These are phyloP conservation scores for Falco punctatus DNA, from an alignment of 2,113 vertebrate species.

Conservation along the genomic window DNA sequence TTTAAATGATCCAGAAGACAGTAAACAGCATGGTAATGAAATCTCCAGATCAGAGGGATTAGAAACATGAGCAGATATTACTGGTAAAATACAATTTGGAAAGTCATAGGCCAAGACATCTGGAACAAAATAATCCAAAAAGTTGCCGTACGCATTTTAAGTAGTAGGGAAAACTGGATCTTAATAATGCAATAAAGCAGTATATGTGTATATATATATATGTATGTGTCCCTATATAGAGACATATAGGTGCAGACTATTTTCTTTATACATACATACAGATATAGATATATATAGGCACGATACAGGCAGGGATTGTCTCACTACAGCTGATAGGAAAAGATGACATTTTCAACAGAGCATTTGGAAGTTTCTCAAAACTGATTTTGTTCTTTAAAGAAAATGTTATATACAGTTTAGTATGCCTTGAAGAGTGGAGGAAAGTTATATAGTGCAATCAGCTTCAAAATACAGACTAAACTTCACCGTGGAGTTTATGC, in stretches of 20 bases:
- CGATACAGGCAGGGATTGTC: not conserved
- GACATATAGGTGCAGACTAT: not conserved
- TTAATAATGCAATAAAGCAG: not conserved
- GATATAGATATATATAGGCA: fast-evolving
- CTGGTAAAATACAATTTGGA: not conserved
- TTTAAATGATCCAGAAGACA: not conserved
- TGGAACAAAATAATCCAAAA: not conserved
- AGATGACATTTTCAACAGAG: not conserved
- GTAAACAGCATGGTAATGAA: not conserved
- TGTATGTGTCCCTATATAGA: not conserved
- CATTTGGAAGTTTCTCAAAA: not conserved
- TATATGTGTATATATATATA: not conserved
- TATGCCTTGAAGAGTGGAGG: not conserved
- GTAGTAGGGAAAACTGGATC: not conserved
- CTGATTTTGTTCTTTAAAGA: not conserved
- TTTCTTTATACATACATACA: not conserved
- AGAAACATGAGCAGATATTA: not conserved
- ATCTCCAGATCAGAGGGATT: not conserved
- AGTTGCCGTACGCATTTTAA: not conserved
- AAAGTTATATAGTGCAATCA: not conserved
- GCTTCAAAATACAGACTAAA: not conserved
- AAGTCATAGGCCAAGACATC: not conserved
- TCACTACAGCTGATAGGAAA: not conserved
- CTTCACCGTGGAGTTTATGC: not conserved
- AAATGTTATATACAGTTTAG: not conserved